phyloP scores from a whole-genome alignment of 2,797 vertebrate species.

The Gymnoscopelus microlampas region DNA sequence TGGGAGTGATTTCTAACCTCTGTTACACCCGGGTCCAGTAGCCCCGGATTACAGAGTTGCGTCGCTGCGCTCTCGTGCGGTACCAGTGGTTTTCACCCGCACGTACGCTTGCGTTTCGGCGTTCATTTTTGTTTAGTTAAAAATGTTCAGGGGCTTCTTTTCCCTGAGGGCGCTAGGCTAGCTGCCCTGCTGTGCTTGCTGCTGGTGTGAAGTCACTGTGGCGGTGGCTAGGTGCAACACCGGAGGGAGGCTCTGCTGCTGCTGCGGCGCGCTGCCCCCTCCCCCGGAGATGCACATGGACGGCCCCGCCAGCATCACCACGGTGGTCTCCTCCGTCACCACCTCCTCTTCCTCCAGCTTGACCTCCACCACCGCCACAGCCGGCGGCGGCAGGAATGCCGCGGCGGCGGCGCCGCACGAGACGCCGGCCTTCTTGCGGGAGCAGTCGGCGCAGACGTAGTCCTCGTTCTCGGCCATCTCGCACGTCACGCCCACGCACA shows the following conservation, averaged over 20 bases:
- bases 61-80: too few species aligned
- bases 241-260: constrained; percentile 50
- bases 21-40: too few species aligned
- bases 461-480: constrained; percentile 99
- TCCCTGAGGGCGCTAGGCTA: constrained; percentile 73
- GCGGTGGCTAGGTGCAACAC: constrained; percentile 39
- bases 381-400: constrained; percentile 35
- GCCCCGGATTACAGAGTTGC: too few species aligned
- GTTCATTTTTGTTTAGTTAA: too few species aligned
- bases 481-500: constrained; percentile 96
- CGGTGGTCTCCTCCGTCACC: constrained; percentile 79
- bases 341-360: constrained; percentile 66
- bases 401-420: constrained; percentile 63
- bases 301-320: constrained; percentile 73
- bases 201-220: constrained; percentile 39
- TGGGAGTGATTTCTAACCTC: too few species aligned
- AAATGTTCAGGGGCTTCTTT: too few species aligned
- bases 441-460: constrained; percentile 96
- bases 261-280: constrained; percentile 10
- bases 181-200: constrained; percentile 86
- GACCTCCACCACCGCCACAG: constrained; percentile 61
- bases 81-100: too few species aligned
- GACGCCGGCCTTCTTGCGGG: constrained; percentile 82
- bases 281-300: constrained; percentile 71
- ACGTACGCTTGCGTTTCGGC: too few species aligned